Evolutionary conservation across 1,140 invertebrate genomes (phyloP).

Genomic region (Brachionus rubens): DNA sequence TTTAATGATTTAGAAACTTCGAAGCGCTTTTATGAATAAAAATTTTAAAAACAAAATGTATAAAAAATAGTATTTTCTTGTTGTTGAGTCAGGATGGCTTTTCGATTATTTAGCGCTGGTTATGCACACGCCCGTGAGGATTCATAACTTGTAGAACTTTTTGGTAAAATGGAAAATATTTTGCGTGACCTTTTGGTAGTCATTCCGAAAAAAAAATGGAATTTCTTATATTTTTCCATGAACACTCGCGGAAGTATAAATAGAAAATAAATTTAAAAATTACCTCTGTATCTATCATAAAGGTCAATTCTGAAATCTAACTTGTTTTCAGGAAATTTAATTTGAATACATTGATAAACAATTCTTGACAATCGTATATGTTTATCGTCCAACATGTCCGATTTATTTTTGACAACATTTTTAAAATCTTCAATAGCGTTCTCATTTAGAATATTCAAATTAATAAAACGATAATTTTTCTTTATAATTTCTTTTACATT

Average conservation of each 20-base stretch:
- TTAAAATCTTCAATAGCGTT: neutral
- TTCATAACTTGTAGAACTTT: too few species aligned
- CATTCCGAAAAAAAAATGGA: too few species aligned
- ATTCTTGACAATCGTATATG: conserved; percentile 5
- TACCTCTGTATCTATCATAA: neutral
- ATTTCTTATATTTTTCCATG: too few species aligned
- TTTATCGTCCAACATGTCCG: neutral
- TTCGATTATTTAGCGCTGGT: too few species aligned
- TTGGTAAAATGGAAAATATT: too few species aligned
- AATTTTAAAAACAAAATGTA: too few species aligned
- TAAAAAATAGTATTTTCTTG: too few species aligned
- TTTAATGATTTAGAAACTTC: too few species aligned
- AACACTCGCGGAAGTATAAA: neutral
- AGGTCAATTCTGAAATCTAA: neutral
- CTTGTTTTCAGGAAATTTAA: conserved; percentile 1
- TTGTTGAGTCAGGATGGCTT: too few species aligned
- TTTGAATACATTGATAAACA: neutral
- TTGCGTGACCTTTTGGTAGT: too few species aligned
- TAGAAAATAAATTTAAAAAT: neutral
- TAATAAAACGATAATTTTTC: neutral
- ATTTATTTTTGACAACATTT: neutral
- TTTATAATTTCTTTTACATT: neutral
- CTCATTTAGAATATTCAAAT: conserved; percentile 17
- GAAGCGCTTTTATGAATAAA: too few species aligned
- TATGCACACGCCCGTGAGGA: too few species aligned